phyloP scores from a whole-genome alignment of 2,888 invertebrate species.

The Brachyopa scutellaris region DNA sequence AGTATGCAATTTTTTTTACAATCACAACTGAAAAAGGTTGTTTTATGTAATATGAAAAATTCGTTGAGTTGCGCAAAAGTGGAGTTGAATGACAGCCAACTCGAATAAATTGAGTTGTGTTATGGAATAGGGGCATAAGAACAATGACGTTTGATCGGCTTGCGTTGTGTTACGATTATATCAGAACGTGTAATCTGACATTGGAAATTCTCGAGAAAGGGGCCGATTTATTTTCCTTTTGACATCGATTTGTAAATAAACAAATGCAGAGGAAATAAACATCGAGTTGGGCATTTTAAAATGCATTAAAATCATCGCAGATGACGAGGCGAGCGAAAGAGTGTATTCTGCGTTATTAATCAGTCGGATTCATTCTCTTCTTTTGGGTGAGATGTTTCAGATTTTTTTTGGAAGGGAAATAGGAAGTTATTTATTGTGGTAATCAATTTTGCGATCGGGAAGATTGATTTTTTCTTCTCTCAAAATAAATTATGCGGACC shows the following conservation, averaged over 20 bases:
- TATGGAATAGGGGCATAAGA: no score
- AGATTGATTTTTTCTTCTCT: constrained; percentile 12
- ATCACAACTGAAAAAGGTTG: no score
- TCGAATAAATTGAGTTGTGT: no score
- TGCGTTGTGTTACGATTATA: no score
- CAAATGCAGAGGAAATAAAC: constrained; percentile 44
- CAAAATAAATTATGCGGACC: no score
- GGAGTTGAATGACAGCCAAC: no score
- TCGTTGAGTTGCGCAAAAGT: no score
- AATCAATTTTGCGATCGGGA: neutral
- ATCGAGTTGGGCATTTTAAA: constrained; percentile 22
- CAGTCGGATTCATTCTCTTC: neutral
- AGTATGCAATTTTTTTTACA: no score
- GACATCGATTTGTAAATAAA: constrained; percentile 40
- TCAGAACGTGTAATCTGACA: neutral
- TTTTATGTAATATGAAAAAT: no score
- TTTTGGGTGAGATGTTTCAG: neutral
- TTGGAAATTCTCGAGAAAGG: neutral
- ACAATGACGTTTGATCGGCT: constrained; percentile 19
- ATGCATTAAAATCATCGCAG: constrained; percentile 32
- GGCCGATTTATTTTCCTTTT: constrained; percentile 27
- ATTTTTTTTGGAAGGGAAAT: neutral
- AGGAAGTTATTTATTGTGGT: neutral
- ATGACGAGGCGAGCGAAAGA: constrained; percentile 12
- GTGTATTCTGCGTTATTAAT: neutral